A percentile compares a stretch with the other conserved stretches of the same genome.
Conservation (phyloP, 2,888 invertebrate species). For the Harpalus rubripes region DNA sequence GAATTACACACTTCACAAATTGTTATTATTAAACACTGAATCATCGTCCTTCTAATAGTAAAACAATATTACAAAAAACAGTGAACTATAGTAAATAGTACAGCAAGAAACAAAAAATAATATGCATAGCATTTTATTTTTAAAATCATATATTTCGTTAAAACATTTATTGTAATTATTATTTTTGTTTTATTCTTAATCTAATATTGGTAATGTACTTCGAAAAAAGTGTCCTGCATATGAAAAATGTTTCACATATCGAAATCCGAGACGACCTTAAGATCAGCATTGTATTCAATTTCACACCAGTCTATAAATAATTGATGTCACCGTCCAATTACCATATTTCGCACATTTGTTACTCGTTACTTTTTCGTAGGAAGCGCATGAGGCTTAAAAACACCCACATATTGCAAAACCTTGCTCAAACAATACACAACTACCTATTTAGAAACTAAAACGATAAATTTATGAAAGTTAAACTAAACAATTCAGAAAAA, state of each 20-base stretch:
- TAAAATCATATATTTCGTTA: too few species aligned
- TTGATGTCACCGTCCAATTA: slow-evolving; percentile 43
- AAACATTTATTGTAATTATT: too few species aligned
- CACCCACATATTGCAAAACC: slow-evolving; percentile 44
- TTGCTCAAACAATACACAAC: slow-evolving; percentile 37
- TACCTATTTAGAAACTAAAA: slow-evolving; percentile 10
- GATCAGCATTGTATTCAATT: background rate
- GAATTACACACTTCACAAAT: too few species aligned
- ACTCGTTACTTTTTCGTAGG: slow-evolving; percentile 19
- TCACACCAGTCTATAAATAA: slow-evolving; percentile 30
- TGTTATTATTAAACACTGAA: too few species aligned
- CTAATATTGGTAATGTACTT: background rate
- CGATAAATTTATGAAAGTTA: slow-evolving; percentile 32
- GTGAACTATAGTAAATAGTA: too few species aligned
- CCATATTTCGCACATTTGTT: slow-evolving; percentile 61
- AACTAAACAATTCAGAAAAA: background rate
- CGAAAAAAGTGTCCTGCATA: background rate
- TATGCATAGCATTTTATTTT: too few species aligned
- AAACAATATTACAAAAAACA: too few species aligned
- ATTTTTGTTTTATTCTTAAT: too few species aligned
- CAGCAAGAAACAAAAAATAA: too few species aligned
- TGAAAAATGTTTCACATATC: background rate
- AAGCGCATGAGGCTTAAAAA: background rate
- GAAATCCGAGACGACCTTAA: background rate
- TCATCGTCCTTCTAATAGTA: too few species aligned